Conservation (phyloP, 2,113 vertebrate genomes). For the Gasterosteus aculeatus region DNA sequence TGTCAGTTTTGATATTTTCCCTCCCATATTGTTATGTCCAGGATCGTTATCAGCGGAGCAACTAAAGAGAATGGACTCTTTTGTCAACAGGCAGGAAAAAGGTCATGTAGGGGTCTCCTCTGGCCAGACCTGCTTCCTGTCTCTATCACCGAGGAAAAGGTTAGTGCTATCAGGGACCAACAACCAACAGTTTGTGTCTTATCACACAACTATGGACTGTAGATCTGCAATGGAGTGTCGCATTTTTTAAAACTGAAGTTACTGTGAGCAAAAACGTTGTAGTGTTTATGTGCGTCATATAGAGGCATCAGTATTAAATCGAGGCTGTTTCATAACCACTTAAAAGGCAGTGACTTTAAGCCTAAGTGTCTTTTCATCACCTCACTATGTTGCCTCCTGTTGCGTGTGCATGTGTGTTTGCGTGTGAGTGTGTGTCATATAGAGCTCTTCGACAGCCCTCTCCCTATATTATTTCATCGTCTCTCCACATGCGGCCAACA, state of each 20-base stretch:
- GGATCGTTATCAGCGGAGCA: neutral
- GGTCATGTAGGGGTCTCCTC: neutral
- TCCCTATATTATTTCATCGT: conserved; percentile 43
- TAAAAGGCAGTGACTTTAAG: neutral
- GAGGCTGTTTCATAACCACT: neutral
- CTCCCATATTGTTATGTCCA: conserved; percentile 15
- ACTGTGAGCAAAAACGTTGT: neutral
- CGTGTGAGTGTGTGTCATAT: conserved; percentile 24
- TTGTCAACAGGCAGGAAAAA: conserved; percentile 43
- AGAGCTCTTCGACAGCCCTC: conserved; percentile 18
- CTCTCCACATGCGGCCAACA: conserved; percentile 54
- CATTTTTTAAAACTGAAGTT: neutral
- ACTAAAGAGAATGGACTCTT: neutral
- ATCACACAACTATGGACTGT: neutral
- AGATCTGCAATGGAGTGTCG: neutral
- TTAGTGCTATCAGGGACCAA: conserved; percentile 17
- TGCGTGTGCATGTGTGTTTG: neutral
- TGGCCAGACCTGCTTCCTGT: conserved; percentile 36
- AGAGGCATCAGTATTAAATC: neutral
- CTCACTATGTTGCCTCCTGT: neutral
- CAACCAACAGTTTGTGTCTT: neutral
- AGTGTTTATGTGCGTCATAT: neutral
- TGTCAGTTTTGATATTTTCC: conserved; percentile 10
- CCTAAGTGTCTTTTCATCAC: neutral
- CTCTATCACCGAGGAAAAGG: conserved; percentile 26